Evolutionary conservation across 1,140 invertebrate species (phyloP).

Genomic region (Nilaparvata lugens): DNA sequence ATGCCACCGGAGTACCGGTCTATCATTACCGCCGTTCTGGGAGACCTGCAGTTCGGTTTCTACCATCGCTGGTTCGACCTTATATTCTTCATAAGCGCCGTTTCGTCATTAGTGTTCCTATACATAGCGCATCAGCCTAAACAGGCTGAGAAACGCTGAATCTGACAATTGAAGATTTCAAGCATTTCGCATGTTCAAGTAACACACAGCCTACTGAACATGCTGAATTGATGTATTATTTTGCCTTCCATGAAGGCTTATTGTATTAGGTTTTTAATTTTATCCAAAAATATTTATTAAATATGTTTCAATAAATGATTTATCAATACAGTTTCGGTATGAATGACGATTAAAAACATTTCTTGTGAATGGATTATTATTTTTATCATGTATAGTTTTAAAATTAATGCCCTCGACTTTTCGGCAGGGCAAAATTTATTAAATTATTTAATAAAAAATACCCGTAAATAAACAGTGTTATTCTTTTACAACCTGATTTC

Average conservation of each 20-base stretch:
- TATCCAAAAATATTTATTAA: background rate
- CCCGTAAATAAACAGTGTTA: too few species aligned
- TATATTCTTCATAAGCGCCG: conserved; percentile 94
- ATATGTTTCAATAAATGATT: too few species aligned
- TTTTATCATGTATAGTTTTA: too few species aligned
- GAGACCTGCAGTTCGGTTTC: conserved; percentile 98
- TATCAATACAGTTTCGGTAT: too few species aligned
- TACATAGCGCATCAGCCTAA: conserved; percentile 88
- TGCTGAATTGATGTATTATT: background rate
- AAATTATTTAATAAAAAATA: too few species aligned
- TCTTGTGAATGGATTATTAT: too few species aligned
- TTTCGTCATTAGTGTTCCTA: conserved; percentile 91
- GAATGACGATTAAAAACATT: too few species aligned
- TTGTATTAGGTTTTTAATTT: background rate
- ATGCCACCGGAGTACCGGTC: conserved; percentile 96
- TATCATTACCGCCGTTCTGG: conserved; percentile 96
- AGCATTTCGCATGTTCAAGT: too few species aligned
- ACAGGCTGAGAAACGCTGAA: conserved; percentile 37
- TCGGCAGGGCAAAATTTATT: too few species aligned
- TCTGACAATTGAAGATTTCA: background rate
- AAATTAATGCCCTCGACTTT: too few species aligned
- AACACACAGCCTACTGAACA: too few species aligned
- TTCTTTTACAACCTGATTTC: too few species aligned
- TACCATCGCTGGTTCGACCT: conserved; percentile 99
- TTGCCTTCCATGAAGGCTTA: background rate